phyloP scores from a whole-genome alignment of 1,140 invertebrate species.

The Araneus ventricosus region DNA sequence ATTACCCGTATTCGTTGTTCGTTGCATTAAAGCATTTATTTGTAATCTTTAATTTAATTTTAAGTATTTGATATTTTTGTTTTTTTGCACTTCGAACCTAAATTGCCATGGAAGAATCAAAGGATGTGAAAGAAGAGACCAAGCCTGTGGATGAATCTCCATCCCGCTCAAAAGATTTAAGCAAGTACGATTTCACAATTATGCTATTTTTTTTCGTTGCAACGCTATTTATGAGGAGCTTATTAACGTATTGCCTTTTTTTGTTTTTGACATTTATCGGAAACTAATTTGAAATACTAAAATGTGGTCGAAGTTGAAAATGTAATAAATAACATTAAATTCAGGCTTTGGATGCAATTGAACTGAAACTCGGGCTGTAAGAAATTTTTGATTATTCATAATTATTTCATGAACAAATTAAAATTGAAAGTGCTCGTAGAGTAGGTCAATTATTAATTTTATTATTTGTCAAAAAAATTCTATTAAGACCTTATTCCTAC shows the following conservation, averaged over 20 bases:
- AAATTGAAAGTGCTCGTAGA: no score
- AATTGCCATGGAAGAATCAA: slow-evolving; percentile 47
- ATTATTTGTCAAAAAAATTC: no score
- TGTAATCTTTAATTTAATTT: background rate
- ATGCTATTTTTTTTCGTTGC: background rate
- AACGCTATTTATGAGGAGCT: background rate
- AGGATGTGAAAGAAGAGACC: slow-evolving; percentile 4
- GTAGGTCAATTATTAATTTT: no score
- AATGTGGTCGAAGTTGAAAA: no score
- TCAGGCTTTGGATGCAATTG: no score
- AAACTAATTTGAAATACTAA: no score
- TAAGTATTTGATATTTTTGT: background rate
- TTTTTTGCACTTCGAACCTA: background rate
- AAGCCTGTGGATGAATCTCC: slow-evolving; percentile 6
- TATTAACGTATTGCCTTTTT: background rate
- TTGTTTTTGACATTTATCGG: background rate
- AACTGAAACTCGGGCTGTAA: no score
- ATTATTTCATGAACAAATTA: no score
- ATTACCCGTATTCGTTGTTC: slow-evolving; percentile 2
- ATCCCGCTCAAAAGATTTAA: slow-evolving; percentile 54
- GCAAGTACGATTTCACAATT: slow-evolving; percentile 23
- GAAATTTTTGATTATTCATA: no score
- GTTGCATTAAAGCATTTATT: background rate
- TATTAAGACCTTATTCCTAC: no score
- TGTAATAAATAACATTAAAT: no score